A percentile compares a stretch with the other conserved stretches of the same genome.
phyloP scores from a whole-genome alignment of 1,140 invertebrate genomes.

The Drosophila quadrilineata region DNA sequence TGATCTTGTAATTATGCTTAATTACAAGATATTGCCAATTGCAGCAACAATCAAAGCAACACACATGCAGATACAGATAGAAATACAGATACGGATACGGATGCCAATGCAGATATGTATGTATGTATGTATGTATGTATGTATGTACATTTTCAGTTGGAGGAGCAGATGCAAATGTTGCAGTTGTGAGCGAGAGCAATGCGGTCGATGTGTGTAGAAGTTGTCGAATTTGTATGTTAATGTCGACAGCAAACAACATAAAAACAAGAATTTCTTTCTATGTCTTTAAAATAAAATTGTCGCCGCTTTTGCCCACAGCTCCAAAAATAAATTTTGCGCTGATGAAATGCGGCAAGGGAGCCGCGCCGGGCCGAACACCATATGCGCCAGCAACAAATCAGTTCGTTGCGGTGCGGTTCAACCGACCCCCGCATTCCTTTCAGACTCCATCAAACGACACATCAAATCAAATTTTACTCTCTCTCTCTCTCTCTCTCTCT shows the following conservation, averaged over 20 bases:
- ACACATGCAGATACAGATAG: too few species aligned
- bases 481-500: not conserved
- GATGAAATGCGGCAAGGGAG: conserved; percentile 45
- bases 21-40: conserved; percentile 14
- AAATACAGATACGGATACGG: not conserved
- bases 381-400: too few species aligned
- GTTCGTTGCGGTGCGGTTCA: too few species aligned
- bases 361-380: conserved; percentile 55
- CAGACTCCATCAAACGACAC: too few species aligned
- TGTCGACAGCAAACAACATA: conserved; percentile 61
- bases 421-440: too few species aligned
- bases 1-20: not conserved
- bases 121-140: not conserved
- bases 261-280: conserved; percentile 65
- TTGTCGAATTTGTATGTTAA: conserved; percentile 66
- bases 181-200: too few species aligned
- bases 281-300: conserved; percentile 65
- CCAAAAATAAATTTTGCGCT: conserved; percentile 73
- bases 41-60: too few species aligned
- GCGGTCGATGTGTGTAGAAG: conserved; percentile 44
- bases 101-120: not conserved
- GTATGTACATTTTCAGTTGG: not conserved
- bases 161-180: conserved; percentile 1
- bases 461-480: too few species aligned
- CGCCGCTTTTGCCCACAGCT: conserved; percentile 68